Evolutionary conservation across 2,888 invertebrate genomes (phyloP).

Genomic region (Cryptosula pallasiana): DNA sequence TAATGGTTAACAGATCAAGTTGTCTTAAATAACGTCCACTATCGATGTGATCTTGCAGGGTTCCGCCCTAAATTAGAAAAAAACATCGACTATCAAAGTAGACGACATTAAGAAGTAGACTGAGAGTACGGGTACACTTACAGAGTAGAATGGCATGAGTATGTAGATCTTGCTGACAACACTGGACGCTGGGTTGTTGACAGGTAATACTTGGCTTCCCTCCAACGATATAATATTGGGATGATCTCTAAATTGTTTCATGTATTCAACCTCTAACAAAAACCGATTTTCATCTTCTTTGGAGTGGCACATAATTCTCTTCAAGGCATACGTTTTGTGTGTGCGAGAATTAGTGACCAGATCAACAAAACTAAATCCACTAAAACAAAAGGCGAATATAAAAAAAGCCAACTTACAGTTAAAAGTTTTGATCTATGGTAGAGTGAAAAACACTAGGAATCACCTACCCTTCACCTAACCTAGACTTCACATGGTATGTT

Average conservation of each 20-base stretch:
- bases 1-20: conserved; percentile 40
- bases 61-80: conserved; percentile 65
- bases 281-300: conserved; percentile 68
- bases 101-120: no score
- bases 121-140: no score
- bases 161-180: conserved; percentile 67
- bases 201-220: conserved; percentile 60
- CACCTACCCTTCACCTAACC: conserved; percentile 71
- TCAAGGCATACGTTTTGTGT: conserved; percentile 68
- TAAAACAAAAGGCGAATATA: no score
- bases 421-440: background rate
- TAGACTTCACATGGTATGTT: conserved; percentile 65
- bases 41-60: conserved; percentile 66
- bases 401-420: background rate
- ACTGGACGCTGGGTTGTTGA: conserved; percentile 45
- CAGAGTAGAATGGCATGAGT: conserved; percentile 66
- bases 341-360: conserved; percentile 66
- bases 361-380: conserved; percentile 76
- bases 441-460: no score
- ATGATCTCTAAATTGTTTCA: conserved; percentile 63
- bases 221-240: conserved; percentile 69
- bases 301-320: conserved; percentile 74
- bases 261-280: conserved; percentile 68
- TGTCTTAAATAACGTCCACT: conserved; percentile 33
- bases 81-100: no score